These are phyloP conservation scores for Hydrotaea diabolus DNA, from an alignment of 2,888 invertebrate species.

Conservation along the genomic window DNA sequence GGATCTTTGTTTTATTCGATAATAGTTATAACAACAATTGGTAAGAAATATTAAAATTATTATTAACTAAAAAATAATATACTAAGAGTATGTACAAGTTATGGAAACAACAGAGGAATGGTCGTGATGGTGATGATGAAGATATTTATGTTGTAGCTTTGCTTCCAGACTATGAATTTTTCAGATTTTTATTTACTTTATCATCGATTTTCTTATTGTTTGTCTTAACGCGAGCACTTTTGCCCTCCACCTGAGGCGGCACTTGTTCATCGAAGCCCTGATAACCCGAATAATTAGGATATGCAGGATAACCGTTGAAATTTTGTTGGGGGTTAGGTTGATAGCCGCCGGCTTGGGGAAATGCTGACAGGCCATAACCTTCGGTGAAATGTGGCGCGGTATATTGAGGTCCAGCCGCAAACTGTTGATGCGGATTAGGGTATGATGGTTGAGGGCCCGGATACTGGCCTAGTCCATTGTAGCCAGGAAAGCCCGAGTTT, in stretches of 20 bases:
- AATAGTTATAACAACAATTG: constrained; percentile 97
- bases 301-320: constrained; percentile 45
- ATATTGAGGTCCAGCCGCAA: constrained; percentile 48
- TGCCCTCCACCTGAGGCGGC: constrained; percentile 69
- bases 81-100: neutral
- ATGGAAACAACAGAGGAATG: neutral
- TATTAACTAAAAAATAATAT: neutral
- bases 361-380: constrained; percentile 73
- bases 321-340: neutral
- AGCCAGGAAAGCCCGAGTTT: constrained; percentile 45
- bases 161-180: constrained; percentile 61
- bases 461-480: constrained; percentile 40
- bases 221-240: constrained; percentile 69
- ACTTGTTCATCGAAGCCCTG: constrained; percentile 72
- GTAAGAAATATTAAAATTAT: constrained; percentile 80
- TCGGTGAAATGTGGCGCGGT: constrained; percentile 70
- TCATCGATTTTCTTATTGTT: constrained; percentile 70
- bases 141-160: neutral
- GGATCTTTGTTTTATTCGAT: constrained; percentile 97
- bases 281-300: constrained; percentile 13
- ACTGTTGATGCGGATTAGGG: constrained; percentile 34
- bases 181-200: constrained; percentile 72
- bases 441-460: constrained; percentile 67
- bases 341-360: constrained; percentile 54
- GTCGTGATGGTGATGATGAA: neutral